These are phyloP conservation scores for Uromys caudimaculatus DNA, from an alignment of 2,797 vertebrate species.

Conservation along the genomic window DNA sequence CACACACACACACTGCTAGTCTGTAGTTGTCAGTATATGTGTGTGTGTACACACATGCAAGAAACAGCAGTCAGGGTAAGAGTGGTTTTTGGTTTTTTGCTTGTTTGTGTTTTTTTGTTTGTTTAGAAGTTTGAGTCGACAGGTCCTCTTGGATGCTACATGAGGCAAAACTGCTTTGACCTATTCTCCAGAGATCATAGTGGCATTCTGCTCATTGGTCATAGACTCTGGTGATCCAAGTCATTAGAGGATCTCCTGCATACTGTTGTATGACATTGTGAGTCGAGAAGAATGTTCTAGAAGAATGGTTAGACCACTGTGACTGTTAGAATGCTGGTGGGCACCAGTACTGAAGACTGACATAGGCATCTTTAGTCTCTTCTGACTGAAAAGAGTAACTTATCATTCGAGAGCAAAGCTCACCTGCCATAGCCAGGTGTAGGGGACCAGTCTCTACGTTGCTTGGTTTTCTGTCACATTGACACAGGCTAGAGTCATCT, in stretches of 20 bases:
- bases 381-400: not conserved
- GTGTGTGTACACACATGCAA: not conserved
- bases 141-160: constrained; percentile 9
- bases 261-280: not conserved
- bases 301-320: not conserved
- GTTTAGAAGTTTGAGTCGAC: not conserved
- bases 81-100: not conserved
- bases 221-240: not conserved
- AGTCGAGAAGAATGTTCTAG: not conserved
- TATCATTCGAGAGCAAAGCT: not conserved
- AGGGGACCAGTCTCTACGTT: not conserved
- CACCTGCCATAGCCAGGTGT: not conserved
- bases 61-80: not conserved
- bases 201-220: not conserved
- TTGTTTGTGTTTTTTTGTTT: no score
- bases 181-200: not conserved
- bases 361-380: not conserved
- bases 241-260: not conserved
- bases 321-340: not conserved
- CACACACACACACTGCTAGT: not conserved
- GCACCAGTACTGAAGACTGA: not conserved
- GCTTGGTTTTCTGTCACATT: not conserved
- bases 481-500: not conserved
- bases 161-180: not conserved
- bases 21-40: not conserved